These are phyloP conservation scores for Callipepla californica DNA, from an alignment of 2,113 vertebrate species.

Conservation along the genomic window DNA sequence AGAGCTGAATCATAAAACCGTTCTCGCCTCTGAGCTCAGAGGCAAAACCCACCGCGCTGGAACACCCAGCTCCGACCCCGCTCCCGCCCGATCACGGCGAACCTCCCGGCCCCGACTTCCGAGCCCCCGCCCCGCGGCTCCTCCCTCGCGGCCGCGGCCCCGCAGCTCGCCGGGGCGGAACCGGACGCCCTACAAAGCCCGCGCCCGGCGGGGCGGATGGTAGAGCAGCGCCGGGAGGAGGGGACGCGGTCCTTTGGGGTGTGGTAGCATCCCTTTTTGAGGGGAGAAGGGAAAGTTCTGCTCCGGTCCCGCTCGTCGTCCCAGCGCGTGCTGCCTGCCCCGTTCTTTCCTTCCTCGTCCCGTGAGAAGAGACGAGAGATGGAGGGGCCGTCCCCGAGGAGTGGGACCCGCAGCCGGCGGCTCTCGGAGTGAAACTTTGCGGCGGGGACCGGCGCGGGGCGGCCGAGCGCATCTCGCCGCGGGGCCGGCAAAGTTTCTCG, in stretches of 20 bases:
- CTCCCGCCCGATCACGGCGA: background rate
- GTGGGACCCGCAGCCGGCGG: background rate
- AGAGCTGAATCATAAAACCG: background rate
- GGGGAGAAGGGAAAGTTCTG: background rate
- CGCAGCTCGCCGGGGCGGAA: background rate
- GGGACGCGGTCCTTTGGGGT: too few relatives aligned
- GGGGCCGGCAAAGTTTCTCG: background rate
- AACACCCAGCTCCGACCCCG: background rate
- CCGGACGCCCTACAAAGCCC: background rate
- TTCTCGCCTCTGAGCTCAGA: background rate
- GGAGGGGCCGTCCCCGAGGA: background rate
- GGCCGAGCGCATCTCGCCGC: background rate
- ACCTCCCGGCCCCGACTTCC: background rate
- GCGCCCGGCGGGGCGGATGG: background rate
- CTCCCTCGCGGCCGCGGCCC: background rate
- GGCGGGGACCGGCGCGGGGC: background rate
- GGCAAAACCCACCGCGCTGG: background rate
- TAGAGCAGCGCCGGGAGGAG: accelerated
- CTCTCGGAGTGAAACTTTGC: slow-evolving; percentile 18
- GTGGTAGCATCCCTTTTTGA: too few relatives aligned
- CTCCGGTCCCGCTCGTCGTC: background rate
- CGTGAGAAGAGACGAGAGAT: background rate
- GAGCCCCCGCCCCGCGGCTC: background rate
- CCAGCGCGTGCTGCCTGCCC: background rate
- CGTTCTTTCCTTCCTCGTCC: background rate